These are phyloP conservation scores for Platyrinchus mystaceus DNA, from an alignment of 2,797 vertebrate species.

Conservation along the genomic window DNA sequence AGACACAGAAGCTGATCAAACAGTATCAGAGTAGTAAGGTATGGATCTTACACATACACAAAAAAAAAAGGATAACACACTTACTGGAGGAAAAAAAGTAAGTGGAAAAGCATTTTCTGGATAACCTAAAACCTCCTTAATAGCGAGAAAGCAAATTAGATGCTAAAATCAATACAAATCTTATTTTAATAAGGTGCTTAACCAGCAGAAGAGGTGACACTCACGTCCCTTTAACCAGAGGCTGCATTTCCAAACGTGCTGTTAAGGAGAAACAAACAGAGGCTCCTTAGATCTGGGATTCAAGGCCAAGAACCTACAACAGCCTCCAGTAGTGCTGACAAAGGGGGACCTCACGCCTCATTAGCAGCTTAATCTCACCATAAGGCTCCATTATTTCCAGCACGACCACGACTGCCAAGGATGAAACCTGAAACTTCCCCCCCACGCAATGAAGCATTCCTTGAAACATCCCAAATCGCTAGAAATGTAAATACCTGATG, in stretches of 20 bases:
- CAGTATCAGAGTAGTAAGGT: neutral
- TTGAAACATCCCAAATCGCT: neutral
- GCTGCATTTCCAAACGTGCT: neutral
- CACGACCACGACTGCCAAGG: accelerated
- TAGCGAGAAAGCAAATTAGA: neutral
- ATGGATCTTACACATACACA: neutral
- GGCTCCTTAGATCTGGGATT: conserved; percentile 6
- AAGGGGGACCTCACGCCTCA: conserved; percentile 36
- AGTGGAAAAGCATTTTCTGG: neutral
- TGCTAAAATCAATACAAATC: neutral
- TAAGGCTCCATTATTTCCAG: conserved; percentile 41
- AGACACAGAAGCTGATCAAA: neutral
- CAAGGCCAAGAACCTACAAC: conserved; percentile 17
- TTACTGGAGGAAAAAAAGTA: neutral
- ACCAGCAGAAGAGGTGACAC: neutral
- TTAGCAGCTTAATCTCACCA: conserved; percentile 53
- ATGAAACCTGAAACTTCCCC: neutral
- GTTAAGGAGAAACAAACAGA: conserved; percentile 8
- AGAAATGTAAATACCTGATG: neutral
- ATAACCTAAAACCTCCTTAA: neutral
- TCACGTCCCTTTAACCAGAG: neutral
- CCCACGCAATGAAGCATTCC: neutral
- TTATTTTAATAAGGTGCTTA: conserved; percentile 10
- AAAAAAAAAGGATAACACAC: neutral
- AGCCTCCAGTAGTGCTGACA: conserved; percentile 29